phyloP scores from a whole-genome alignment of 2,888 invertebrate genomes.

The Troglohyphantes excavatus region DNA sequence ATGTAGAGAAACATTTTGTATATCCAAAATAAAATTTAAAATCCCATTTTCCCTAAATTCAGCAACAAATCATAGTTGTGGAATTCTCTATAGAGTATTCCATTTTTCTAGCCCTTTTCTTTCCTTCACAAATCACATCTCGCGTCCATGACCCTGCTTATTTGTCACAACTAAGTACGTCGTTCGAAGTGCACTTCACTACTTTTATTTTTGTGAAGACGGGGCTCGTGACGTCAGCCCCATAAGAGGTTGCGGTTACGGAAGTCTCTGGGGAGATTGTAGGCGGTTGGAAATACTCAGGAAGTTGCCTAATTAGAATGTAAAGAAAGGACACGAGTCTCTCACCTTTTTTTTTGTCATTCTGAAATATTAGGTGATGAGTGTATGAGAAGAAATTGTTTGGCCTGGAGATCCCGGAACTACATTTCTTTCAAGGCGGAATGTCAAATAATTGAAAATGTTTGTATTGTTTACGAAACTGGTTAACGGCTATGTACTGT shows the following conservation, averaged over 20 bases:
- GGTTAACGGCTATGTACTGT: too few species aligned
- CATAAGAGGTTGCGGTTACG: constrained; percentile 43
- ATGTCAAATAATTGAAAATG: too few species aligned
- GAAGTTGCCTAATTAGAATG: background rate
- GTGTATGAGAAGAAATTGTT: too few species aligned
- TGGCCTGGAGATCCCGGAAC: too few species aligned
- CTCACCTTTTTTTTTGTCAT: constrained; percentile 6
- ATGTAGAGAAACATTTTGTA: too few species aligned
- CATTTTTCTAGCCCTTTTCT: background rate
- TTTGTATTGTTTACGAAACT: too few species aligned
- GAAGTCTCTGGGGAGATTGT: constrained; percentile 13
- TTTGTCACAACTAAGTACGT: constrained; percentile 46
- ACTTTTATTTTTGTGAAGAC: background rate
- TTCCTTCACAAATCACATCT: constrained; percentile 10
- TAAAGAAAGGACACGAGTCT: background rate
- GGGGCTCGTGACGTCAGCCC: constrained; percentile 14
- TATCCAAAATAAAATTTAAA: too few species aligned
- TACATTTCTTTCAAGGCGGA: too few species aligned
- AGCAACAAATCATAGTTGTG: too few species aligned
- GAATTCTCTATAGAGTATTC: too few species aligned
- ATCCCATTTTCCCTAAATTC: too few species aligned
- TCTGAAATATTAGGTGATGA: background rate
- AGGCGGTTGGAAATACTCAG: constrained; percentile 11
- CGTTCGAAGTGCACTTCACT: constrained; percentile 24
- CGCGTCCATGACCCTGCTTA: constrained; percentile 44